These are phyloP conservation scores for Sebastes nivosus DNA, from an alignment of 2,797 vertebrate genomes.

Conservation along the genomic window DNA sequence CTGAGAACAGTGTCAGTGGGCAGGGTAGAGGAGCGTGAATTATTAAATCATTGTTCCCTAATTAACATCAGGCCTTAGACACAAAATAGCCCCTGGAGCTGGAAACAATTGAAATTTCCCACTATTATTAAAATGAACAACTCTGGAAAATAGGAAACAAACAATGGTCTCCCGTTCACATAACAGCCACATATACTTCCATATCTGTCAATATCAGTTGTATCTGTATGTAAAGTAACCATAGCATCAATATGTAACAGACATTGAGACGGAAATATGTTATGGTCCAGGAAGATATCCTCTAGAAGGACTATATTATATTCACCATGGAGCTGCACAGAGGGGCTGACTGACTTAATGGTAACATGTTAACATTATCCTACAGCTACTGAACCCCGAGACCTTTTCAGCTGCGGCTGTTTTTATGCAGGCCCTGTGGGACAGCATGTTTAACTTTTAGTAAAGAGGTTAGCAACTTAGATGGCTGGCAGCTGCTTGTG, in stretches of 20 bases:
- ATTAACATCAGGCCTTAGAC: slow-evolving; percentile 66
- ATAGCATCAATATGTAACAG: background rate
- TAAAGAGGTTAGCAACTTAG: slow-evolving; percentile 31
- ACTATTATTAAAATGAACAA: slow-evolving; percentile 27
- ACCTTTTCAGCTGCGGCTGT: slow-evolving; percentile 47
- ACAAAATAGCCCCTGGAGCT: slow-evolving; percentile 43
- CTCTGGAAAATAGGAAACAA: slow-evolving; percentile 9
- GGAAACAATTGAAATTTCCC: slow-evolving; percentile 39
- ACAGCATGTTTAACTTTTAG: slow-evolving; percentile 34
- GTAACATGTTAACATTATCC: slow-evolving; percentile 60
- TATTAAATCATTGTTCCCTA: slow-evolving; percentile 74
- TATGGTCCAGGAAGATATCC: background rate
- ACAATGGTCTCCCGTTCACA: slow-evolving; percentile 16
- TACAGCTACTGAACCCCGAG: slow-evolving; percentile 50
- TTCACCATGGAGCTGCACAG: slow-evolving; percentile 2
- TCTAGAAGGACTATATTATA: background rate
- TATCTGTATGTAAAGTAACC: background rate
- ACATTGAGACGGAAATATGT: background rate
- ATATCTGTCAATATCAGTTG: background rate
- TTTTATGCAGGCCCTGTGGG: slow-evolving; percentile 55
- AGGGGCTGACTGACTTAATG: slow-evolving; percentile 36
- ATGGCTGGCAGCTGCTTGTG: slow-evolving; percentile 21
- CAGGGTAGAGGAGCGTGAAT: slow-evolving; percentile 66
- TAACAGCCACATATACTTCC: background rate
- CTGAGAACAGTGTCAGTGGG: slow-evolving; percentile 64